Conservation (phyloP, 2,113 vertebrate genomes). For the Burhinus oedicnemus region DNA sequence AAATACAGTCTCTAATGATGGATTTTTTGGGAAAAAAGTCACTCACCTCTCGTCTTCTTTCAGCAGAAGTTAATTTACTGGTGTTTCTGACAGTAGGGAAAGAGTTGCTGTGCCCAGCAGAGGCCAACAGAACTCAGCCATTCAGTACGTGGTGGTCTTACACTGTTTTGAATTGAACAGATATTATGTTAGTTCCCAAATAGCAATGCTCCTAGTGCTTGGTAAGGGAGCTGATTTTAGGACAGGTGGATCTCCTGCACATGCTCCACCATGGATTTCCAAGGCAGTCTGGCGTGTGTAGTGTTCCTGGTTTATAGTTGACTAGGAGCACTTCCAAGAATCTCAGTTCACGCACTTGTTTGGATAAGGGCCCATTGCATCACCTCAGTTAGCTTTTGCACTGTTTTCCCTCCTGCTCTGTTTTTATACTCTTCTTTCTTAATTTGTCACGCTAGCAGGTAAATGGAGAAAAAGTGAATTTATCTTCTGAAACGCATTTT, state of each 20-base stretch:
- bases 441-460: constrained; percentile 66
- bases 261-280: not conserved
- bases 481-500: constrained; percentile 63
- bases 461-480: constrained; percentile 62
- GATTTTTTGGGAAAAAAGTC: not conserved
- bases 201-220: not conserved
- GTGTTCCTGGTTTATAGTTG: constrained; percentile 12
- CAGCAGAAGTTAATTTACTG: not conserved
- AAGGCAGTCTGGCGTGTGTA: not conserved
- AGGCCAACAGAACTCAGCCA: not conserved
- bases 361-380: constrained; percentile 39
- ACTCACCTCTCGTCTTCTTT: not conserved
- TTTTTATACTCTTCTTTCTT: constrained; percentile 53
- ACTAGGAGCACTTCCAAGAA: constrained; percentile 54
- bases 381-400: constrained; percentile 57
- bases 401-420: constrained; percentile 37
- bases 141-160: not conserved
- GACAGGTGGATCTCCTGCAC: not conserved
- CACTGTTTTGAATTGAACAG: not conserved
- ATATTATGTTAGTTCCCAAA: not conserved
- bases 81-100: not conserved
- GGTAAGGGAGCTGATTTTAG: not conserved
- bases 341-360: not conserved
- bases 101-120: not conserved
- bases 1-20: not conserved